Percentiles rank a stretch among this genome's conserved stretches.
phyloP scores from a whole-genome alignment of 2,113 vertebrate genomes.

The Recurvirostra avosetta region DNA sequence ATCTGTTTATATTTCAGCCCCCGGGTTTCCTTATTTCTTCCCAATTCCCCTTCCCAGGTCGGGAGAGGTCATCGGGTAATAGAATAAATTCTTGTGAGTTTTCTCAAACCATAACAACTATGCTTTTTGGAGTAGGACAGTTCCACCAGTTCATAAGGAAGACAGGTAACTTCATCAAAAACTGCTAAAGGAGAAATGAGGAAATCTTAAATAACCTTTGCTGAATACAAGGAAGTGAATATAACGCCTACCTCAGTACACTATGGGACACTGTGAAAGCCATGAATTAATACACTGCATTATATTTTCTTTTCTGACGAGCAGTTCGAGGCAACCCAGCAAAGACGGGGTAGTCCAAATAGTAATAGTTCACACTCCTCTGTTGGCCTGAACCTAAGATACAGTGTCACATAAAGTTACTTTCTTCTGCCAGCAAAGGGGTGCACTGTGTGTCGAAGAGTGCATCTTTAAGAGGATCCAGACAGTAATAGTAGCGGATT shows the following conservation, averaged over 20 bases:
- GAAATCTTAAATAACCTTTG: not conserved
- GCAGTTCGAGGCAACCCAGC: not conserved
- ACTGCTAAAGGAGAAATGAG: not conserved
- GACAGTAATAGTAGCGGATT: not conserved
- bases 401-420: not conserved
- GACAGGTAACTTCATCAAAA: not conserved
- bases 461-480: not conserved
- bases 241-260: not conserved
- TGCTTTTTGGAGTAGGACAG: not conserved
- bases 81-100: too few relatives aligned
- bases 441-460: not conserved
- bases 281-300: not conserved
- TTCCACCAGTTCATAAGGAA: not conserved
- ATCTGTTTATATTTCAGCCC: too few relatives aligned
- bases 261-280: not conserved
- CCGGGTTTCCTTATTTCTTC: too few relatives aligned
- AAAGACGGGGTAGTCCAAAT: not conserved
- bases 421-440: not conserved
- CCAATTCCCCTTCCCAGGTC: too few relatives aligned
- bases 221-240: not conserved
- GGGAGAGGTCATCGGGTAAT: too few relatives aligned
- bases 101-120: not conserved
- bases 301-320: not conserved
- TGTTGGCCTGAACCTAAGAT: not conserved
- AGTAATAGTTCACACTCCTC: not conserved